Percentiles rank a stretch among this genome's conserved stretches.
Evolutionary conservation across 2,888 invertebrate genomes (phyloP).

Genomic region (Lomographa bimaculata): DNA sequence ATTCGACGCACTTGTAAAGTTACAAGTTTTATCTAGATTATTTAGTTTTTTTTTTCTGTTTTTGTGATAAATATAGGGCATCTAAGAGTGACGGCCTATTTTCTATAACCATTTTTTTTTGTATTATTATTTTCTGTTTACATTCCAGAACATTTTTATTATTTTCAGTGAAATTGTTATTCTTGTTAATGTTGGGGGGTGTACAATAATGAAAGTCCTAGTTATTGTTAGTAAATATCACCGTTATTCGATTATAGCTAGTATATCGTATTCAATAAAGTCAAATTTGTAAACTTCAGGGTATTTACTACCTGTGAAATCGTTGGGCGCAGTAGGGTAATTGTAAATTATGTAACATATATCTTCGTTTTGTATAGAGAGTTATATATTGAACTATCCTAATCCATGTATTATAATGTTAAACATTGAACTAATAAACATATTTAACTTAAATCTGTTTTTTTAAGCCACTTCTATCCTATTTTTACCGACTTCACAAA

Average conservation of each 20-base stretch:
- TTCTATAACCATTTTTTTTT: slow-evolving; percentile 1
- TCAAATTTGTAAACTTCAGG: too few species aligned
- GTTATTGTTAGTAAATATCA: too few species aligned
- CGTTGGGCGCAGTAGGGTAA: slow-evolving; percentile 18
- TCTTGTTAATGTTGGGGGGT: too few species aligned
- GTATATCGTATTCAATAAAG: too few species aligned
- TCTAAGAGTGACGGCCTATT: slow-evolving; percentile 12
- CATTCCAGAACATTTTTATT: slow-evolving; percentile 24
- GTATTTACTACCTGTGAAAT: slow-evolving; percentile 17
- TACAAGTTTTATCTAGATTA: too few species aligned
- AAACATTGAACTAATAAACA: slow-evolving; percentile 69
- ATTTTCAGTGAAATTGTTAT: background rate
- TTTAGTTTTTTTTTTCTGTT: slow-evolving; percentile 12
- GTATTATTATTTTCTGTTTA: slow-evolving; percentile 11
- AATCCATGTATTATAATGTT: slow-evolving; percentile 66
- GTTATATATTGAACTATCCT: slow-evolving; percentile 59
- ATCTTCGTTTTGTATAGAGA: slow-evolving; percentile 71
- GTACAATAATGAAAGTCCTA: too few species aligned
- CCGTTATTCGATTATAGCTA: too few species aligned
- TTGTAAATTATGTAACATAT: slow-evolving; percentile 64
- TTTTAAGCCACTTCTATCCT: too few species aligned
- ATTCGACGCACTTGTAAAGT: too few species aligned
- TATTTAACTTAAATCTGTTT: slow-evolving; percentile 49
- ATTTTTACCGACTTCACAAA: too few species aligned
- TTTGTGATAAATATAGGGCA: too few species aligned